phyloP scores from a whole-genome alignment of 2,113 vertebrate species.

The Platycercus adscitus region DNA sequence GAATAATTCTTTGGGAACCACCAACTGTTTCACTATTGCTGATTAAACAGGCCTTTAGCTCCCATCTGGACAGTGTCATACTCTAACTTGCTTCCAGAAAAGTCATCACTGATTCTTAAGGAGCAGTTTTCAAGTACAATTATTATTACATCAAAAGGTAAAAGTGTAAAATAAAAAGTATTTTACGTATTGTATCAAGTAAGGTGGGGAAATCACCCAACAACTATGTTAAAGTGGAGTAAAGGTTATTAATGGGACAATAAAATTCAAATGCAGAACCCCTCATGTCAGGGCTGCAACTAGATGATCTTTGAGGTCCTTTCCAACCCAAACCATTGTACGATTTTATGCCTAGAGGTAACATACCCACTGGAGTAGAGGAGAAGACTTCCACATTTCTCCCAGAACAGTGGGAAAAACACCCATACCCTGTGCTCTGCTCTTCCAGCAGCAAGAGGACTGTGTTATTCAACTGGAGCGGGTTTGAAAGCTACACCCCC shows the following conservation, averaged over 20 bases:
- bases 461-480: accelerated
- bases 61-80: not conserved
- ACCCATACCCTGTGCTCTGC: not conserved
- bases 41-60: not conserved
- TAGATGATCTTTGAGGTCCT: not conserved
- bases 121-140: not conserved
- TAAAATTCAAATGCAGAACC: not conserved
- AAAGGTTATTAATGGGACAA: not conserved
- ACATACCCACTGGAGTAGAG: not conserved
- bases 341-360: not conserved
- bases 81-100: not conserved
- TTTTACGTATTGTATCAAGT: not conserved
- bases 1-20: not conserved
- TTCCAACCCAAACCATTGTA: not conserved
- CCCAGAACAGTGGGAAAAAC: not conserved
- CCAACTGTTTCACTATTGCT: not conserved
- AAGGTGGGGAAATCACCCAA: not conserved
- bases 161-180: not conserved
- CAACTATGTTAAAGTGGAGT: not conserved
- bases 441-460: not conserved
- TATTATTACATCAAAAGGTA: not conserved
- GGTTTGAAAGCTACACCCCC: not conserved
- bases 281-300: not conserved
- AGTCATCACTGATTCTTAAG: not conserved
- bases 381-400: accelerated